A percentile compares a stretch with the other conserved stretches of the same genome.
Evolutionary conservation across 2,888 invertebrate species (phyloP).

Genomic region (Calliphora vomitoria): DNA sequence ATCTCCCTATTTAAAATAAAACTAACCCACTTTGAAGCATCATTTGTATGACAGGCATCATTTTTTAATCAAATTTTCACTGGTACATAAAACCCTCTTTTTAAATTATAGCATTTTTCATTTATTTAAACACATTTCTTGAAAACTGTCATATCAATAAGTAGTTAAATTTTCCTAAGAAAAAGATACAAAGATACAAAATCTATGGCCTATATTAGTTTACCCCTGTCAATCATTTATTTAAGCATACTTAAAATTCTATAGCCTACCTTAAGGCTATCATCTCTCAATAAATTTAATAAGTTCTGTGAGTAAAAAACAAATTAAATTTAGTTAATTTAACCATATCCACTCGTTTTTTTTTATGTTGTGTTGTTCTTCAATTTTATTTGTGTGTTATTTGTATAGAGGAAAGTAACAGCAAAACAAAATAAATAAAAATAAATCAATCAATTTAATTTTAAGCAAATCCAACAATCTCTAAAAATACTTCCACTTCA

Average conservation of each 20-base stretch:
- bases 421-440: conserved; percentile 60
- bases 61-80: not conserved
- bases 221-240: conserved; percentile 31
- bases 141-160: conserved; percentile 34
- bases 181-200: not conserved
- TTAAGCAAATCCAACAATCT: conserved; percentile 55
- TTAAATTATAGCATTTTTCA: not conserved
- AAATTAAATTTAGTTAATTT: conserved; percentile 54
- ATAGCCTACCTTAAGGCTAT: conserved; percentile 22
- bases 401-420: not conserved
- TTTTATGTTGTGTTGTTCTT: not conserved
- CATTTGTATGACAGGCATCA: not conserved
- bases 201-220: not conserved
- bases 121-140: conserved; percentile 3
- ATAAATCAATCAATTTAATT: conserved; percentile 74
- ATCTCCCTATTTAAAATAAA: no score
- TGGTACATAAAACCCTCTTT: not conserved
- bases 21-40: not conserved
- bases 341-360: not conserved
- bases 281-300: conserved; percentile 25
- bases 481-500: conserved; percentile 41
- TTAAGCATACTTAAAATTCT: not conserved
- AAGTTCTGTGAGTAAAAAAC: conserved; percentile 29
- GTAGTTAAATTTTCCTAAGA: not conserved
- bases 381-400: not conserved